These are phyloP conservation scores for Pygocentrus nattereri DNA, from an alignment of 2,797 vertebrate species.

Conservation along the genomic window DNA sequence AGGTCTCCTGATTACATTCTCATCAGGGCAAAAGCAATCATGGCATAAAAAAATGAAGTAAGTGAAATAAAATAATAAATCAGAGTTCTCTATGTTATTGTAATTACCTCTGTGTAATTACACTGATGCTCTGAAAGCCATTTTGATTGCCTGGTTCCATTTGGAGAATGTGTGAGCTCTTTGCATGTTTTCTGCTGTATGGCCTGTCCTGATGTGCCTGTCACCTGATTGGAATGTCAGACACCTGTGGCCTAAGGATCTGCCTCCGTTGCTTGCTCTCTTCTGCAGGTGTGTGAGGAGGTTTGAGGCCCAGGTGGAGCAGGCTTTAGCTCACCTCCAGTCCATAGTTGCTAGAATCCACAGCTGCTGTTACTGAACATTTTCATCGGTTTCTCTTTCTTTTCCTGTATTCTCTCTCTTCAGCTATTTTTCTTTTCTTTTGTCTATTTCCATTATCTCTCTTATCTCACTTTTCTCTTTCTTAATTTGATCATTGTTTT, in stretches of 20 bases:
- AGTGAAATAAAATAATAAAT: background rate
- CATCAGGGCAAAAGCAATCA: background rate
- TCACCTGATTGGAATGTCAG: background rate
- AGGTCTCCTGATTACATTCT: background rate
- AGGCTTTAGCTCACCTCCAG: background rate
- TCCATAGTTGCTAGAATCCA: no score
- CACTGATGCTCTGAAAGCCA: background rate
- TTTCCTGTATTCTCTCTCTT: background rate
- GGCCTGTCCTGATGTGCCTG: background rate
- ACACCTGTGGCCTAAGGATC: background rate
- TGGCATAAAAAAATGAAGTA: background rate
- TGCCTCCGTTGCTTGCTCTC: background rate
- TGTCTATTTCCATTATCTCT: background rate
- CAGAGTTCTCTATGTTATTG: constrained; percentile 1
- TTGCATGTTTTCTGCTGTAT: background rate
- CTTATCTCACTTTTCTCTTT: background rate
- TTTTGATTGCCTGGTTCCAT: background rate
- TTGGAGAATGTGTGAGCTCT: background rate
- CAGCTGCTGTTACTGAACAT: background rate
- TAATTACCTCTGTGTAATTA: background rate
- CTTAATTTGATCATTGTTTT: constrained; percentile 6
- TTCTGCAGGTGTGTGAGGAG: constrained; percentile 8
- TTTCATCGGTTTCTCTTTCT: background rate
- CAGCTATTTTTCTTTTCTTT: background rate
- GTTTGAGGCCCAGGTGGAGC: constrained; percentile 15